These are phyloP conservation scores for Drosophila santomea DNA, from an alignment of 1,140 invertebrate species.

Conservation along the genomic window DNA sequence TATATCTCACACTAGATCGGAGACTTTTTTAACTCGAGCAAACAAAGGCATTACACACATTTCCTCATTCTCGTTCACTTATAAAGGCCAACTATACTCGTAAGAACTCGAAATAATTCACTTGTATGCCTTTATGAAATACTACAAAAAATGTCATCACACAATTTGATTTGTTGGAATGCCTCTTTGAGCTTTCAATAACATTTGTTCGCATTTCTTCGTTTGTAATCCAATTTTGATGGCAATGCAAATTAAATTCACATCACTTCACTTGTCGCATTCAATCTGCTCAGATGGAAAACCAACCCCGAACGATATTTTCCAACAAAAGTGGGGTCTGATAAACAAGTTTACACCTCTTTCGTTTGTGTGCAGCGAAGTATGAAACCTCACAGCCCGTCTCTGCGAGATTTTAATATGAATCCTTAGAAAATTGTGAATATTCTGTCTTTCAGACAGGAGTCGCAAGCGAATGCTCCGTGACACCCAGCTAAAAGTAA, in stretches of 20 bases:
- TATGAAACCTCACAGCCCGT: slow-evolving; percentile 29
- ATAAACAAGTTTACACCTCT: slow-evolving; percentile 80
- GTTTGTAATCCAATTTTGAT: slow-evolving; percentile 68
- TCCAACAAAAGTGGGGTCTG: slow-evolving; percentile 53
- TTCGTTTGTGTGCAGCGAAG: slow-evolving; percentile 63
- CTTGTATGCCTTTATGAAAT: slow-evolving; percentile 15
- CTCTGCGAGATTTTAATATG: slow-evolving; percentile 32
- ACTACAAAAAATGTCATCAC: slow-evolving; percentile 19
- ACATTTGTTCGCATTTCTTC: slow-evolving; percentile 25
- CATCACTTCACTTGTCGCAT: slow-evolving; percentile 80
- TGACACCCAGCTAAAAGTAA: slow-evolving; percentile 78
- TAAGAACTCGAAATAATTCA: slow-evolving; percentile 15
- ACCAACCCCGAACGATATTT: slow-evolving; percentile 20
- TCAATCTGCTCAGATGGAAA: slow-evolving; percentile 69
- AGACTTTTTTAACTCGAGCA: too few relatives aligned
- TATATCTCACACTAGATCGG: too few relatives aligned
- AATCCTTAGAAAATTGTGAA: slow-evolving; percentile 27
- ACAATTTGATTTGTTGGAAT: slow-evolving; percentile 45
- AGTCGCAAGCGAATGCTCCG: slow-evolving; percentile 48
- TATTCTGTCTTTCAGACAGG: slow-evolving; percentile 11
- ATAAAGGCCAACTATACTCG: slow-evolving; percentile 7
- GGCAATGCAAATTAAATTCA: slow-evolving; percentile 78
- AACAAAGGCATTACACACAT: neutral
- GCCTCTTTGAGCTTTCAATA: slow-evolving; percentile 36
- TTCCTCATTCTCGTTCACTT: neutral